A percentile compares a stretch with the other conserved stretches of the same genome.
Conservation (phyloP, 1,140 invertebrate genomes). For the Drosophila littoralis region DNA sequence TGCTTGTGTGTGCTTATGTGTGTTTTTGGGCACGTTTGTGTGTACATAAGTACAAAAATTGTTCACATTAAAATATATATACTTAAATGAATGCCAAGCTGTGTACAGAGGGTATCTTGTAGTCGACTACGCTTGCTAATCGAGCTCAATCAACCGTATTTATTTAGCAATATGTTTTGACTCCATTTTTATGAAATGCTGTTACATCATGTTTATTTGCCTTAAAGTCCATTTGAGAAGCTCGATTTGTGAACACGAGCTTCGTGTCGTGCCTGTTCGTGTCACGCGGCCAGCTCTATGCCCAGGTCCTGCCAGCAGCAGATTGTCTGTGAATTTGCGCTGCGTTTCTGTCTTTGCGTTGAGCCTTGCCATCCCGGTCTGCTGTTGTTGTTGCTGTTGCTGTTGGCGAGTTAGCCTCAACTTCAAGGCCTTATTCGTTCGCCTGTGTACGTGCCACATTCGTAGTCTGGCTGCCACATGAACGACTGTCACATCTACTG, state of each 20-base stretch:
- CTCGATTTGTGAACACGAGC: neutral
- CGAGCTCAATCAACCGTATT: no score
- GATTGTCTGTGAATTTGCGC: conserved; percentile 18
- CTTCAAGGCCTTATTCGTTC: conserved; percentile 34
- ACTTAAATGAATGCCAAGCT: no score
- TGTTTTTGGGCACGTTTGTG: no score
- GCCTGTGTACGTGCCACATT: conserved; percentile 48
- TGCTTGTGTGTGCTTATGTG: no score
- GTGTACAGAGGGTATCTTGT: neutral
- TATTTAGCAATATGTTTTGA: no score
- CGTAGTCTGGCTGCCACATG: conserved; percentile 29
- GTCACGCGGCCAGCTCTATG: conserved; percentile 6
- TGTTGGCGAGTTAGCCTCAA: conserved; percentile 18
- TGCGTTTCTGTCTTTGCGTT: conserved; percentile 10
- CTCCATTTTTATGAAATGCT: no score
- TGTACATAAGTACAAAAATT: no score
- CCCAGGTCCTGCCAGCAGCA: conserved; percentile 3
- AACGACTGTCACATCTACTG: conserved; percentile 43
- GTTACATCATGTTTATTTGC: neutral
- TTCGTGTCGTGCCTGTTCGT: neutral
- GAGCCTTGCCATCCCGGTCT: conserved; percentile 6
- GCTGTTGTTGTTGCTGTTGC: neutral
- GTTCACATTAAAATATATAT: no score
- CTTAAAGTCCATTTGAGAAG: neutral
- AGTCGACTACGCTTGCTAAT: neutral